Evolutionary conservation across 1,140 invertebrate genomes (phyloP), one percentile per base, ranked within the genome.

Genomic region (Heliconius nattereri): DNA sequence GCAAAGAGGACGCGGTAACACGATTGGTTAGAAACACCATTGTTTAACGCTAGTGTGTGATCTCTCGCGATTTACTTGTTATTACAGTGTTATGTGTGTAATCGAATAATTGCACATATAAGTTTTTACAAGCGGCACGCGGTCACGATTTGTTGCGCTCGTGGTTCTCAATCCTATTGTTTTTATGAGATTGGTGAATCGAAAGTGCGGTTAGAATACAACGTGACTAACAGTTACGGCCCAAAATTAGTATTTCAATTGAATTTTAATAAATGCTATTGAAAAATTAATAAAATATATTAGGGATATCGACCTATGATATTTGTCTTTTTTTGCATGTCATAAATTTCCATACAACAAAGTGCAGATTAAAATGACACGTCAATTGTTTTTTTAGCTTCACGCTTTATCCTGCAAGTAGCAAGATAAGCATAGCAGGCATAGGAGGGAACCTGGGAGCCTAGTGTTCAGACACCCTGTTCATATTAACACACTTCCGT

Each of bases 11-110:
- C 32, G 32, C 32, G 32, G 79, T 66, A 80, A 82, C 81, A 80
- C 57, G 81, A 91, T 89, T 91, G 84, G 87, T 87, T 85, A 89
- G 81, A 90, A 86, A 90, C 89, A 89, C 89, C 89, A 90, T 89
- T 88, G 85, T 88, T 84, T 85, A 85, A 86, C 85, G 84, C 81
- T 75, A 78, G 79, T 84, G 81, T 85, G 74, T 82, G 81, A 87
- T 78, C 80, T 85, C 75, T 80, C 82, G 78, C 83, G 77, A 85
- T 84, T 82, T 81, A 78, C 83, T 88, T 85, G 85, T 86, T 87
- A 89, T 87, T 86, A 84, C 76, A 82, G 84, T 77, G 85, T 88
- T 88, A 87, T 86, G 87, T 90, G 89, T 92, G 89, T 91, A 91
- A 92, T 91, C 85, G 85, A 85, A 84, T 87, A 86, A 90, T 87